Evolutionary conservation across 2,888 invertebrate genomes (phyloP).

Genomic region (Nephrotoma appendiculata): DNA sequence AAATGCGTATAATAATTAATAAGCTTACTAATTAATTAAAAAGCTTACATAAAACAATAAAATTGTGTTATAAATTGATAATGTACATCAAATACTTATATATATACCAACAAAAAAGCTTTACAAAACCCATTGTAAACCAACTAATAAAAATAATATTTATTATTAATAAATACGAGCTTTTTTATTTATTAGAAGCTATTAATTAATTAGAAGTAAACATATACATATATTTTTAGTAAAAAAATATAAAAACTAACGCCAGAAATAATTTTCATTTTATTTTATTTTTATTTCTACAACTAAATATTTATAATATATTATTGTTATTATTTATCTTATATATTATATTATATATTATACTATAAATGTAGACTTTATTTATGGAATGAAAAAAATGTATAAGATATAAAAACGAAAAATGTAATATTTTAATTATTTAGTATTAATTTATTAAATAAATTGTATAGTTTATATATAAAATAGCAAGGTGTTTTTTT

Average conservation of each 20-base stretch:
- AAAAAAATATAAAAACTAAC: neutral
- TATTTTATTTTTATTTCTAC: neutral
- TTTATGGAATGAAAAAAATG: neutral
- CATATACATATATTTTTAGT: neutral
- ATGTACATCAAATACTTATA: neutral
- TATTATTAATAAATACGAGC: neutral
- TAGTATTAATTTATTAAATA: neutral
- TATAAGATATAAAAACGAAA: neutral
- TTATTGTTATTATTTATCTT: neutral
- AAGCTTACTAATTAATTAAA: neutral
- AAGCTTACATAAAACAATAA: neutral
- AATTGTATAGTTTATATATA: neutral
- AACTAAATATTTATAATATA: neutral
- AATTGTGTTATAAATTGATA: neutral
- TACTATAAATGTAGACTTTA: neutral
- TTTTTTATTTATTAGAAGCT: neutral
- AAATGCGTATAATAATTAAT: neutral
- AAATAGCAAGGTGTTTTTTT: too few species aligned
- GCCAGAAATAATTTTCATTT: neutral
- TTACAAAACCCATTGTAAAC: neutral
- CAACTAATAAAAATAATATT: neutral
- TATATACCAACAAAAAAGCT: neutral
- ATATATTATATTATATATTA: neutral
- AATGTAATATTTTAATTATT: neutral
- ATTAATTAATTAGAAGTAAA: neutral